These are phyloP conservation scores for Xylota segnis DNA, from an alignment of 2,888 invertebrate genomes.

Conservation along the genomic window DNA sequence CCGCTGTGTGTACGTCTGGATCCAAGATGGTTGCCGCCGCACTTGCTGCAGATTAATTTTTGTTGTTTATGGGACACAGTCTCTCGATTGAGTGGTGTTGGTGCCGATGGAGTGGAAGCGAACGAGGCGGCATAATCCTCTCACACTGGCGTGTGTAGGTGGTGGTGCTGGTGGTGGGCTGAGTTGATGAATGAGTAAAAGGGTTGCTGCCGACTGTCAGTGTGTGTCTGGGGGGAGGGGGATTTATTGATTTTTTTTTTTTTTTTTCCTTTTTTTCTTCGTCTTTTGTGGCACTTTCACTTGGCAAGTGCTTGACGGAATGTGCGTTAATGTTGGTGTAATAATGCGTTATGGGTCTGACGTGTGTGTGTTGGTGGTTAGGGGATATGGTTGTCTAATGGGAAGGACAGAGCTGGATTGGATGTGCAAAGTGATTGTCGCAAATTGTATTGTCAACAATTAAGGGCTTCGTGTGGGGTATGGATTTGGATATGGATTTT, in stretches of 20 bases:
- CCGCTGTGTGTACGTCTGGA: conserved; percentile 48
- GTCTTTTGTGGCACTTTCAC: conserved; percentile 31
- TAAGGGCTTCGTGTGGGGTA: too few relatives aligned
- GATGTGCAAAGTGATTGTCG: neutral
- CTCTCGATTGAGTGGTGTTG: conserved; percentile 66
- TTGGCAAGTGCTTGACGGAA: conserved; percentile 9
- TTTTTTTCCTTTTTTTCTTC: neutral
- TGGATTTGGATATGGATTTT: too few relatives aligned
- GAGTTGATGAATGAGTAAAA: conserved; percentile 63
- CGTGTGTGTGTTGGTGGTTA: neutral
- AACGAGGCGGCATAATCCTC: conserved; percentile 47
- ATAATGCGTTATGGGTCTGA: neutral
- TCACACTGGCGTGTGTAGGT: conserved; percentile 10
- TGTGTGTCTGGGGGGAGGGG: conserved; percentile 27
- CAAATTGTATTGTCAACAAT: too few relatives aligned
- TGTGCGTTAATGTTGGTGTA: neutral
- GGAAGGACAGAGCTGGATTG: neutral
- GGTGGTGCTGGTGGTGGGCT: conserved; percentile 13
- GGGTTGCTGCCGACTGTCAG: conserved; percentile 47
- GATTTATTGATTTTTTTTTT: conserved; percentile 56
- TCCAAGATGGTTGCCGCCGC: conserved; percentile 75
- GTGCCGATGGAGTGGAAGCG: conserved; percentile 59
- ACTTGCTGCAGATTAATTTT: conserved; percentile 68
- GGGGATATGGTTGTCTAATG: conserved; percentile 17
- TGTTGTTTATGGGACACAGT: conserved; percentile 65